Evolutionary conservation across 2,888 invertebrate genomes (phyloP).

Genomic region (Mylabris sibirica): DNA sequence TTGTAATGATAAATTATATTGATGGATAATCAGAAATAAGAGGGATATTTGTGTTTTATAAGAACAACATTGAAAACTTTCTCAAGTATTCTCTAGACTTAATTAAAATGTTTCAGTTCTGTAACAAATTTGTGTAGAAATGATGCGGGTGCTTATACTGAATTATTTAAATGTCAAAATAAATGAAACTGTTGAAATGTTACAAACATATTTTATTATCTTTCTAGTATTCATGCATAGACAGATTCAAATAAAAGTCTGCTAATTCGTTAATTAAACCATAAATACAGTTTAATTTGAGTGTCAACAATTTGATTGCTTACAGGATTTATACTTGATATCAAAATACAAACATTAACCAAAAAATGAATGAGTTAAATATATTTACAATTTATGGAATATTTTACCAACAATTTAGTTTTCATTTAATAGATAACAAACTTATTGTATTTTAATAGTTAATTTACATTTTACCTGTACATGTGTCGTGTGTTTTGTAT

Average conservation of each 20-base stretch:
- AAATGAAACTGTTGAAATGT: background rate
- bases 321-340: background rate
- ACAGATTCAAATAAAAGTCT: background rate
- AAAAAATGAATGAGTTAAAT: no score
- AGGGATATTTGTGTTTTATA: no score
- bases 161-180: background rate
- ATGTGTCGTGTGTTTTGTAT: conserved; percentile 2
- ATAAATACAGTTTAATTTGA: background rate
- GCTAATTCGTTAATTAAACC: no score
- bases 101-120: background rate
- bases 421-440: background rate
- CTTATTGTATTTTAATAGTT: background rate
- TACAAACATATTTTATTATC: background rate
- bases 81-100: background rate
- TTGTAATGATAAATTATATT: background rate
- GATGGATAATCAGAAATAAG: background rate
- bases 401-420: background rate
- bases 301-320: background rate
- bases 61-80: background rate
- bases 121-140: background rate
- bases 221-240: no score
- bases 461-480: conserved; percentile 16
- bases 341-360: no score
- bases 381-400: no score
- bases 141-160: background rate